Conservation (phyloP, 2,888 invertebrate species). For the Drosophila flavopinicola region DNA sequence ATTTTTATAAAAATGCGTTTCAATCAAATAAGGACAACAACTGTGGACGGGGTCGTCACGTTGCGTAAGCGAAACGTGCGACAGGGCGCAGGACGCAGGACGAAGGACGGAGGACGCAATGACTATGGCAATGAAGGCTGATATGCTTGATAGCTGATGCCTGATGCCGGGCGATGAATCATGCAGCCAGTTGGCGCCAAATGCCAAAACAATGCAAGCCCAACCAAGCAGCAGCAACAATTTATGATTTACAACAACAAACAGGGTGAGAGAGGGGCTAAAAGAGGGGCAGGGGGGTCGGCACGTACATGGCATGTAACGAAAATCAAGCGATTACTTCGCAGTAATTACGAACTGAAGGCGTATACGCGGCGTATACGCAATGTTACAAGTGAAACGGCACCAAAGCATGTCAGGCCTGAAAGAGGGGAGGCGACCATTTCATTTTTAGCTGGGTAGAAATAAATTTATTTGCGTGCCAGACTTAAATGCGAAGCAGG, state of each 20-base stretch:
- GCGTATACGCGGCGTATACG: conserved; percentile 56
- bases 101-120: conserved; percentile 12
- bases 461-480: conserved; percentile 71
- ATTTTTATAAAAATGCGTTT: conserved; percentile 72
- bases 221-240: conserved; percentile 45
- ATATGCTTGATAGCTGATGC: conserved; percentile 22
- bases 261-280: background rate
- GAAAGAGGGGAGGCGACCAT: conserved; percentile 7
- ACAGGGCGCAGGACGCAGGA: background rate
- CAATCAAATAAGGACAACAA: conserved; percentile 49
- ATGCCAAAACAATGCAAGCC: conserved; percentile 73
- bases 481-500: conserved; percentile 60
- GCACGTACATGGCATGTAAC: conserved; percentile 31
- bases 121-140: conserved; percentile 21
- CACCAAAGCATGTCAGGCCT: conserved; percentile 14
- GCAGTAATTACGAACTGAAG: conserved; percentile 62
- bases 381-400: conserved; percentile 35
- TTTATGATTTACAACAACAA: conserved; percentile 64
- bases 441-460: conserved; percentile 32
- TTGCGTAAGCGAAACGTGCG: conserved; percentile 69
- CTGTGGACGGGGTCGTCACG: conserved; percentile 35
- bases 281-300: background rate
- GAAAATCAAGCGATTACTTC: conserved; percentile 59
- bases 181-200: conserved; percentile 75
- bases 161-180: conserved; percentile 60